Evolutionary conservation across 2,113 vertebrate genomes (phyloP).

Genomic region (Gymnarchus niloticus): DNA sequence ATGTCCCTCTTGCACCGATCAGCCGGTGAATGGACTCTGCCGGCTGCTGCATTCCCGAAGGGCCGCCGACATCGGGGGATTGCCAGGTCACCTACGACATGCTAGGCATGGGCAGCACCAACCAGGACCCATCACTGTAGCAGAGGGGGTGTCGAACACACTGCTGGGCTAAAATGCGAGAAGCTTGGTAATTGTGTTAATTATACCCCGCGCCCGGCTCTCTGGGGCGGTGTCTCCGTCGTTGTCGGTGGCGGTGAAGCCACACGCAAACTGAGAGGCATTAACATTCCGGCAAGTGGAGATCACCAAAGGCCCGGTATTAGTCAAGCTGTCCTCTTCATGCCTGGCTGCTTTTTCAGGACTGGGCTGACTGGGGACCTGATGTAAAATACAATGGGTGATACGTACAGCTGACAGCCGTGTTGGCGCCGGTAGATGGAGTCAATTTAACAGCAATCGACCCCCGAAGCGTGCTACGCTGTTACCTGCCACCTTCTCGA

Average conservation of each 20-base stretch:
- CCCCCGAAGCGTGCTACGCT: constrained; percentile 53
- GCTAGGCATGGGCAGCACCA: not conserved
- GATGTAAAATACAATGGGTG: constrained; percentile 21
- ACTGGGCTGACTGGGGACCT: constrained; percentile 41
- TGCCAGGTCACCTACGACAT: not conserved
- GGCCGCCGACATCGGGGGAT: no score
- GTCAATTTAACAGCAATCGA: constrained; percentile 53
- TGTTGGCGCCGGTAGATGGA: constrained; percentile 39
- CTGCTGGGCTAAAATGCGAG: not conserved
- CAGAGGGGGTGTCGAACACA: not conserved
- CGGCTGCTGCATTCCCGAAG: not conserved
- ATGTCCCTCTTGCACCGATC: not conserved
- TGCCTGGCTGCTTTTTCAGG: constrained; percentile 21
- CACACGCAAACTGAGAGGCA: constrained; percentile 3
- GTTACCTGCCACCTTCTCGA: constrained; percentile 62
- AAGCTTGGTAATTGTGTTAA: not conserved
- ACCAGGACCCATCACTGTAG: not conserved
- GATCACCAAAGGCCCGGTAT: constrained; percentile 36
- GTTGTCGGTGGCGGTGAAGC: not conserved
- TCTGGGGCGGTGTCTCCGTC: not conserved
- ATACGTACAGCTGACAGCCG: constrained; percentile 8
- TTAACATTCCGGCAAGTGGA: constrained; percentile 41
- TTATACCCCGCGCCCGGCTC: not conserved
- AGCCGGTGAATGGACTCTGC: not conserved
- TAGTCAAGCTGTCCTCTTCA: constrained; percentile 36